A percentile compares a stretch with the other conserved stretches of the same genome.
Conservation (phyloP, 2,113 vertebrate species). For the Dipodomys stephensi region DNA sequence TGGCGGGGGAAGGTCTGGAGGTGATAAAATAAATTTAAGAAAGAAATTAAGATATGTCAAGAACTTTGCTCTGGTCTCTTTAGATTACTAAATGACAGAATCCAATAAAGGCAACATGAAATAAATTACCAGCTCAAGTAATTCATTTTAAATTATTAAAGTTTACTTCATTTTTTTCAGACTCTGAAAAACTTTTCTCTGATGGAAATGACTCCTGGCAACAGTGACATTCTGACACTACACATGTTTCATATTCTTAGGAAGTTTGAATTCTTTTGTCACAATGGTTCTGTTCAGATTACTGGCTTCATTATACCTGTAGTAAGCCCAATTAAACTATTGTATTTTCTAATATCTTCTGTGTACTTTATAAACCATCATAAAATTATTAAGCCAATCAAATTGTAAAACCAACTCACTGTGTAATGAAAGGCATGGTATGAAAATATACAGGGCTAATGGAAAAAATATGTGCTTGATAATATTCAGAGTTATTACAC, state of each 20-base stretch:
- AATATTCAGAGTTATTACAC: constrained; percentile 10
- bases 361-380: constrained; percentile 81
- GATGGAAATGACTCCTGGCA: constrained; percentile 73
- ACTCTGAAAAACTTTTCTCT: constrained; percentile 70
- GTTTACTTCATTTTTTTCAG: constrained; percentile 60
- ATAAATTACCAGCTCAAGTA: constrained; percentile 48
- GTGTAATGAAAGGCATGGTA: constrained; percentile 61
- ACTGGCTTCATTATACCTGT: constrained; percentile 72
- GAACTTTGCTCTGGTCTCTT: not conserved
- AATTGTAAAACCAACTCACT: constrained; percentile 79
- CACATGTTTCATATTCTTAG: constrained; percentile 23
- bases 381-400: constrained; percentile 81
- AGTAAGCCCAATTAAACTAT: constrained; percentile 81
- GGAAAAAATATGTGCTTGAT: not conserved
- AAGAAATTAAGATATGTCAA: constrained; percentile 17
- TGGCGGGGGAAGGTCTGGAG: not conserved
- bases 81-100: constrained; percentile 63
- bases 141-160: constrained; percentile 78
- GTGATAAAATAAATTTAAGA: constrained; percentile 49
- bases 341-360: constrained; percentile 83
- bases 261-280: constrained; percentile 71
- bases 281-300: constrained; percentile 78
- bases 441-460: not conserved
- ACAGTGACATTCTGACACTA: constrained; percentile 78
- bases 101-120: constrained; percentile 58